phyloP scores from a whole-genome alignment of 2,888 invertebrate genomes.

The Phaedon cochleariae region DNA sequence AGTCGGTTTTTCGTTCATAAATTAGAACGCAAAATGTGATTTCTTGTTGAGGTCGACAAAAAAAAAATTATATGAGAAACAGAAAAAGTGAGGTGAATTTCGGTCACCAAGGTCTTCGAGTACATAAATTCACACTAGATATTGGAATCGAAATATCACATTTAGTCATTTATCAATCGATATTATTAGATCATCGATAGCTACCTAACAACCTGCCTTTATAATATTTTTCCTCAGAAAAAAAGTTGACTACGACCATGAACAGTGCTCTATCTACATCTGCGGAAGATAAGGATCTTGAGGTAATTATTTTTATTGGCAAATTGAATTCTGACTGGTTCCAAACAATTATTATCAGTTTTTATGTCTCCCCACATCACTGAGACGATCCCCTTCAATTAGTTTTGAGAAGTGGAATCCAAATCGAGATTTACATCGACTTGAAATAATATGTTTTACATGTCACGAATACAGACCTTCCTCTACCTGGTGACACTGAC shows the following conservation, averaged over 20 bases:
- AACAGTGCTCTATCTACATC: neutral
- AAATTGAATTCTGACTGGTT: neutral
- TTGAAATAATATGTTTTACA: neutral
- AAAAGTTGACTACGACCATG: neutral
- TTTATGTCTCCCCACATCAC: neutral
- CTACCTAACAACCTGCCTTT: neutral
- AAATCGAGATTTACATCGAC: neutral
- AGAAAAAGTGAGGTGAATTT: no score
- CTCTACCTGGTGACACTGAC: no score
- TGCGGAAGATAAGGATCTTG: conserved; percentile 12
- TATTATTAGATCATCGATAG: no score
- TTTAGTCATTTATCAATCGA: no score
- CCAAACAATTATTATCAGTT: neutral
- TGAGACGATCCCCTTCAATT: neutral
- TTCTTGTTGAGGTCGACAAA: no score
- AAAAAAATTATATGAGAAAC: no score
- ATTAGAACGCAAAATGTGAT: no score
- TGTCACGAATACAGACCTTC: no score
- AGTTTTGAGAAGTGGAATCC: neutral
- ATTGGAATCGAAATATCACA: no score
- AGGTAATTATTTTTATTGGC: conserved; percentile 16
- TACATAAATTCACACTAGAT: no score
- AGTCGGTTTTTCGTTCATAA: no score
- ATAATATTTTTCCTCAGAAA: neutral
- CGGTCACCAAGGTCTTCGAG: no score